Percentiles rank a stretch among this genome's conserved stretches.
Evolutionary conservation across 2,113 vertebrate genomes (phyloP).

Genomic region (Thunnus thynnus): DNA sequence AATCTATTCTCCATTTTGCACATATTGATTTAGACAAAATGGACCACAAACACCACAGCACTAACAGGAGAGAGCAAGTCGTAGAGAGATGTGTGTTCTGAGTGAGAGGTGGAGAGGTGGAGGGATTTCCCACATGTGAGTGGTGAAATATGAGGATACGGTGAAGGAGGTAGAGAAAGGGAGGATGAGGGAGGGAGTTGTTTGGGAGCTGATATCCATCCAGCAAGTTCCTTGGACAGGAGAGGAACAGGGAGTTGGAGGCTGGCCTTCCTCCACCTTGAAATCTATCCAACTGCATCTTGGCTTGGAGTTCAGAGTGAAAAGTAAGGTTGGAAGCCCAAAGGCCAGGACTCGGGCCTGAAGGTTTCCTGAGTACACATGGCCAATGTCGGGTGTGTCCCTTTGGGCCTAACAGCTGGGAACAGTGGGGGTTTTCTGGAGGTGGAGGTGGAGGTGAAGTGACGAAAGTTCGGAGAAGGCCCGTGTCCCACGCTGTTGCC

Average conservation of each 20-base stretch:
- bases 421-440: conserved; percentile 6
- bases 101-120: conserved; percentile 32
- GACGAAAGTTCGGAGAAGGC: conserved; percentile 4
- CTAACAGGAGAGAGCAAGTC: conserved; percentile 32
- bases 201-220: conserved; percentile 42
- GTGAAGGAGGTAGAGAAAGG: conserved; percentile 18
- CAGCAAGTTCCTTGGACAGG: conserved; percentile 31
- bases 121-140: conserved; percentile 44
- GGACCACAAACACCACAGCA: conserved; percentile 22
- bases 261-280: conserved; percentile 44
- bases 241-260: conserved; percentile 41
- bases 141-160: conserved; percentile 43
- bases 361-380: conserved; percentile 43
- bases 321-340: conserved; percentile 28
- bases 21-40: conserved; percentile 48
- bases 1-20: conserved; percentile 30
- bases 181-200: conserved; percentile 43
- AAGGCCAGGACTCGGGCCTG: conserved; percentile 19
- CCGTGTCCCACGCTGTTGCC: conserved; percentile 19
- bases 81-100: not conserved
- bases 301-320: conserved; percentile 59
- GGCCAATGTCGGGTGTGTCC: conserved; percentile 34
- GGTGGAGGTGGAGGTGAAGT: conserved; percentile 26
- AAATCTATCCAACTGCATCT: conserved; percentile 49
- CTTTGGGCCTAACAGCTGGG: conserved; percentile 36